These are phyloP conservation scores for Apteryx mantelli DNA, from an alignment of 2,113 vertebrate genomes.

Conservation along the genomic window DNA sequence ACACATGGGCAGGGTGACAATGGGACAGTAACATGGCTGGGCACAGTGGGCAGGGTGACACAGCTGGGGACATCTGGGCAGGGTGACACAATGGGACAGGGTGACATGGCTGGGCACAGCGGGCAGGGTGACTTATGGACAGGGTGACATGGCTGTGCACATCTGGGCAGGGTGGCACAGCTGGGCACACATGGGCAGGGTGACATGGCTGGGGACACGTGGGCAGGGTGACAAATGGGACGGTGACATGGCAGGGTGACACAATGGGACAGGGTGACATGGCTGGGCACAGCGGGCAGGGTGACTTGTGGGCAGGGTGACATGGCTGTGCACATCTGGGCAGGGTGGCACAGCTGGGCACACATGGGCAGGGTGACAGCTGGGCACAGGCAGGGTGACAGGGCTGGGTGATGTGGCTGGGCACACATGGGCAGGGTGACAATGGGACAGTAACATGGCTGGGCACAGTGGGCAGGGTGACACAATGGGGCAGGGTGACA, in stretches of 20 bases:
- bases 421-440: neutral
- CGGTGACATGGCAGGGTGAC: too few species aligned
- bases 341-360: neutral
- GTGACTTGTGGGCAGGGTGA: too few species aligned
- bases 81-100: neutral
- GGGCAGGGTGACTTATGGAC: too few species aligned
- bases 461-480: neutral
- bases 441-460: neutral
- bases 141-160: too few species aligned
- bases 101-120: too few species aligned
- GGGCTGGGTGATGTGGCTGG: neutral
- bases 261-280: too few species aligned
- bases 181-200: too few species aligned
- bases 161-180: too few species aligned
- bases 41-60: neutral
- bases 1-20: neutral
- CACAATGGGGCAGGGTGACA: neutral
- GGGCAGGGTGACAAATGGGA: too few species aligned
- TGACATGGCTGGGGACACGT: too few species aligned
- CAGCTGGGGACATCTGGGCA: too few species aligned
- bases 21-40: neutral
- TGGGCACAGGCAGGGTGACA: neutral
- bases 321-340: neutral
- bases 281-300: too few species aligned
- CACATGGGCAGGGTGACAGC: neutral